Conservation (phyloP, 2,113 vertebrate genomes). For the Capricornis sumatraensis region DNA sequence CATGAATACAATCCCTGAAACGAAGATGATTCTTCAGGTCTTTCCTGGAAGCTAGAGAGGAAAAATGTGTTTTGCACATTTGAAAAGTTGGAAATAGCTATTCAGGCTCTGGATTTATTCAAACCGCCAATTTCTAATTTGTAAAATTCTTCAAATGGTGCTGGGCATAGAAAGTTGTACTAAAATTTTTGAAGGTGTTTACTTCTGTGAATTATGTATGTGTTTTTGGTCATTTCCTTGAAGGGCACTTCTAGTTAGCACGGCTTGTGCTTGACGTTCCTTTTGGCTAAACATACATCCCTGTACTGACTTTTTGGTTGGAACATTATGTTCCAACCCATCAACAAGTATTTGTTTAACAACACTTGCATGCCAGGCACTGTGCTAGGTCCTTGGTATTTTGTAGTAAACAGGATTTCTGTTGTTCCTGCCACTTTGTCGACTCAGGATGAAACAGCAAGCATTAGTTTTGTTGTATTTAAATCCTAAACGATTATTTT, state of each 20-base stretch:
- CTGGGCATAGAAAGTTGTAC: background rate
- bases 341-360: background rate
- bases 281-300: background rate
- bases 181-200: background rate
- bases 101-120: slow-evolving; percentile 1
- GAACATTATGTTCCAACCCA: background rate
- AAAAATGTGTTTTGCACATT: slow-evolving; percentile 27
- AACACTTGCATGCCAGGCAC: background rate
- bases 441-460: background rate
- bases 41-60: background rate
- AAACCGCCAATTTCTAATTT: slow-evolving; percentile 39
- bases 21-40: background rate
- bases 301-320: background rate
- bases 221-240: slow-evolving; percentile 5
- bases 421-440: background rate
- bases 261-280: background rate
- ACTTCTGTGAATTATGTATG: background rate
- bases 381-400: background rate
- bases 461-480: background rate
- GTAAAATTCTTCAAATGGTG: slow-evolving; percentile 9
- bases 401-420: background rate
- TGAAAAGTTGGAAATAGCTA: slow-evolving; percentile 19
- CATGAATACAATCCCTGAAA: background rate
- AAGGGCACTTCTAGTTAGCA: background rate
- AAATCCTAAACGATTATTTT: background rate